A percentile compares a stretch with the other conserved stretches of the same genome.
Conservation (phyloP, 2,797 vertebrate genomes). For the Dendrocincla tyrannina region DNA sequence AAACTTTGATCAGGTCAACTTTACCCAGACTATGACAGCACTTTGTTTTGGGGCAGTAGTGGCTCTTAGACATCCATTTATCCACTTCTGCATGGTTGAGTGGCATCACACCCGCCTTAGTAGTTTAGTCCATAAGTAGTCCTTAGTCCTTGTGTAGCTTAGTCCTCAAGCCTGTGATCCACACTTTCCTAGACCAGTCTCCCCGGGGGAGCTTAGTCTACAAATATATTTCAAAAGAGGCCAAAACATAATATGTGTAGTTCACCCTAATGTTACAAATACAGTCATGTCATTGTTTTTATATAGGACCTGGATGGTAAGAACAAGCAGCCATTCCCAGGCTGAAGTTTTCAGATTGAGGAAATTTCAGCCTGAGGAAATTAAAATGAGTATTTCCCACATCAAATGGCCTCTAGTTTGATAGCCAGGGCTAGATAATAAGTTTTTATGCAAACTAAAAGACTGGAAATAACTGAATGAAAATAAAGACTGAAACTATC, state of each 20-base stretch:
- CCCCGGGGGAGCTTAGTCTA: not conserved
- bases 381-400: not conserved
- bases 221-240: not conserved
- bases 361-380: not conserved
- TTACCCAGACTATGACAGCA: not conserved
- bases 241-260: not conserved
- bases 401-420: not conserved
- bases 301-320: not conserved
- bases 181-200: not conserved
- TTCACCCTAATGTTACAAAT: not conserved
- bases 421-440: not conserved
- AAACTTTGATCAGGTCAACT: not conserved
- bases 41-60: not conserved
- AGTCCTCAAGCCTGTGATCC: not conserved
- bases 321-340: not conserved
- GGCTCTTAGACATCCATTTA: accelerated
- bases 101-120: not conserved
- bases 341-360: not conserved
- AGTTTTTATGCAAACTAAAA: not conserved
- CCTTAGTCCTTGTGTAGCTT: not conserved
- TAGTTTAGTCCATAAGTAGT: not conserved
- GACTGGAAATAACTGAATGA: not conserved
- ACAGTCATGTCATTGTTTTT: not conserved
- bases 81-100: not conserved
- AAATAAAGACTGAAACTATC: not conserved